Evolutionary conservation across 2,888 invertebrate species (phyloP), one percentile per base, ranked within the genome.

Genomic region (Drosophila crucigera): DNA sequence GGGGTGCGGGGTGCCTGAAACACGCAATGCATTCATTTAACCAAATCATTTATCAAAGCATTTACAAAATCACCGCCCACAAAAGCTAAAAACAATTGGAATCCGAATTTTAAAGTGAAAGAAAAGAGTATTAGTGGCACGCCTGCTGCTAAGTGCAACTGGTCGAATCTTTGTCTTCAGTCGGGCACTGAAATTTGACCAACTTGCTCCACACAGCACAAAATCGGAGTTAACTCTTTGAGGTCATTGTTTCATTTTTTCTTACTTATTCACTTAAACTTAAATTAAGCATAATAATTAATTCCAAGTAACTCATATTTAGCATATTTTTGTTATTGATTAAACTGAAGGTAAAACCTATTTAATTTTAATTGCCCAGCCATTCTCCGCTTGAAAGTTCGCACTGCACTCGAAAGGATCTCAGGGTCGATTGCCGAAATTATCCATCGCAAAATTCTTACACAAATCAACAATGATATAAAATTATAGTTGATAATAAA

Each of bases 21-120:
- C 79, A 87, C 79, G 77, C 79, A 87, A 77, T 75, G 80, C 64
- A 73, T 59, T 60, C 59, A 61, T 69, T 63, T 68, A 62, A 35
- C 71, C n/a, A 28, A 70, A 49, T 31, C 52, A 59, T 53, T 71
- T 64, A 76, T 41, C 30, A 41, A 56, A 56, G n/a, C 39, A 39
- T 56, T 56, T 14, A 28, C 65, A 52, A 62, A 56, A 56, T 31
- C 16, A 60, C 67, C 54, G 72, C 71, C 70, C 63, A 69, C 73
- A 53, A 37, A 22, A 39, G 63, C 50, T 33, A 10, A 35, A 64
- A 63, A 58, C 74, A 67, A 78, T 69, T 68, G 73, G 53, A 84
- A 76, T 61, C 69, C 66, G 68, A 78, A 54, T 58, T 56, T 68
- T 43, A 43, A 50, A 68, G 68, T 67, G 70, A 63, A 78, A 74